Evolutionary conservation across 2,113 vertebrate species (phyloP), one percentile per base, ranked within the genome.

Genomic region (Tricholaema leucomelas): DNA sequence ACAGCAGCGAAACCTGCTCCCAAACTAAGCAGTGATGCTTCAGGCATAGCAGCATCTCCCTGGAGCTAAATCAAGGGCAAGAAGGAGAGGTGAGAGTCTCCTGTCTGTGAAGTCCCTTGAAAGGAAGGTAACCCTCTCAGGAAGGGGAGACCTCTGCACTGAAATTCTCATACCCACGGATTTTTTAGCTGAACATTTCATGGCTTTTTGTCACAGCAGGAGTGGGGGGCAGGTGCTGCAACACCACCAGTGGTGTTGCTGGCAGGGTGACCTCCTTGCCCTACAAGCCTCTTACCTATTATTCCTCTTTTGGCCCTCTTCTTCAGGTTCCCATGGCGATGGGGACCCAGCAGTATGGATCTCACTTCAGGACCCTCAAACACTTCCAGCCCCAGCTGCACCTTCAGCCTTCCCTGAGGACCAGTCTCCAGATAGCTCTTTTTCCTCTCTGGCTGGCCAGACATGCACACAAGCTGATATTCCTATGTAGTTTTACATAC

Each of bases 61-160:
- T 8, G 33, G 23, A 23, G 55, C 27, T 13, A 2, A 12, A 14
- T 31, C 21, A 30, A 55, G 38, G 72, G 28, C 7, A 18, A 54
- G 13, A 15, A 24, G 25, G 28, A 38, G 85, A 64, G 27, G 59
- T 13, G 40, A 44, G 0, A 25, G n/a, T 2, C 1, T 31, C 19
- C 8, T 0, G 0, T 1, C 31, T 8, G 27, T 4, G 58, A 44
- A 24, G n/a, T 8, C 27, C 46, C 18, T 33, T n/a, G n/a, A 4
- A 36, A 10, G 28, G 42, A 27, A 8, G 11, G 10, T 11, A 59
- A 4, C 15, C 42, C 20, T 11, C 27, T 21, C 63, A 5, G 35
- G 3, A 58, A 20, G 3, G 12, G 2, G 19, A 5, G 1, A 42
- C 28, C 38, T 18, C 35, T 38, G n/a, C 31, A 3, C 40, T 24